Conservation (phyloP, 2,113 vertebrate genomes). For the Manacus vitellinus region DNA sequence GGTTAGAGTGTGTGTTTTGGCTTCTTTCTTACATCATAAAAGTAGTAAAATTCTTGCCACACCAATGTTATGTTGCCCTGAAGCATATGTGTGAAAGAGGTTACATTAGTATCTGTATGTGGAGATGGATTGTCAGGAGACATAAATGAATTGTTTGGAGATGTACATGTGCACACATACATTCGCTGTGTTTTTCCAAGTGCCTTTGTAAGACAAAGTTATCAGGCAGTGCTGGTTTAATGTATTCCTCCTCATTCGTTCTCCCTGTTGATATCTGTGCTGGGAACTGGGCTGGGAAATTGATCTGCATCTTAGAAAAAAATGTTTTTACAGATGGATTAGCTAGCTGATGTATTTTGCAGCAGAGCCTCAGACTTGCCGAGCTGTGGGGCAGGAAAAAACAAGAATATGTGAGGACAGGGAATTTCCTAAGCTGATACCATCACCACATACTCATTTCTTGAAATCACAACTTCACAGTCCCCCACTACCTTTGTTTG, state of each 20-base stretch:
- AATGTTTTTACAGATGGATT: not conserved
- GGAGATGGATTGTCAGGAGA: not conserved
- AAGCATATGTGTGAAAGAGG: not conserved
- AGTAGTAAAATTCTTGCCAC: not conserved
- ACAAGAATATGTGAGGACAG: not conserved
- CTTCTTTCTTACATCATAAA: not conserved
- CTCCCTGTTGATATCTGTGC: not conserved
- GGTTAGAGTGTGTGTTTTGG: not conserved
- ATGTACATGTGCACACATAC: not conserved
- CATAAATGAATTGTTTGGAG: not conserved
- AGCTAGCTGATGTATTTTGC: not conserved
- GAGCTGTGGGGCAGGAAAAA: not conserved
- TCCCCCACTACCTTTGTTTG: not conserved
- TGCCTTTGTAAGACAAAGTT: not conserved
- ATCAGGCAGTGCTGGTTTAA: not conserved
- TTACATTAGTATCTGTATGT: not conserved
- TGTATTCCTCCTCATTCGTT: not conserved
- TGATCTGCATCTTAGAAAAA: not conserved
- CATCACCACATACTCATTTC: not conserved
- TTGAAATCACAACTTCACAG: not conserved
- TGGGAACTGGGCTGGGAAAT: not conserved
- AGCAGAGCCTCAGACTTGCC: not conserved
- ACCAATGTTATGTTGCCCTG: not conserved
- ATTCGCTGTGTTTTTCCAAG: not conserved
- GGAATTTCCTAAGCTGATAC: not conserved